Base-by-base conservation (phyloP, 92 coral and sea anemone species). In the Parazoanthus swiftii region DNA sequence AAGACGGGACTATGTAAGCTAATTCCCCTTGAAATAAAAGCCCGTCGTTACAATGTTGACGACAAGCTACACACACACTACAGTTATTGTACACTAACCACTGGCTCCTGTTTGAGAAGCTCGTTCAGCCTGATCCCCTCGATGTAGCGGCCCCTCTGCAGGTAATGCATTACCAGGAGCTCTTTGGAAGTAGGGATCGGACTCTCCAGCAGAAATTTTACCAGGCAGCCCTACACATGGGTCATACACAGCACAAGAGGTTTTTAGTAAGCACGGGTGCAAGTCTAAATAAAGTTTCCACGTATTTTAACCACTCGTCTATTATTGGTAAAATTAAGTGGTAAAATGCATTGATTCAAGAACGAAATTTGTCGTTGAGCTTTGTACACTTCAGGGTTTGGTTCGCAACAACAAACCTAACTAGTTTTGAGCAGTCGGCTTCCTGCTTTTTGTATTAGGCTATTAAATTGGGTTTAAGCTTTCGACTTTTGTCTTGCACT, bases 91-190 rank as follows among this genome's bases (percentile, higher is more conserved):
- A 29, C 26, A 85, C 92, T 66, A 71, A 96, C 98, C 94, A 81
- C 77, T 23, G 89, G 85, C 36, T 89, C 92, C 51, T 92, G 93
- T 79, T 95, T 96, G 59, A 95, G 92, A 51, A 59, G 77, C 83
- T 96, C 99, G 63, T 96, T 96, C 13, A 95, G 87, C 74, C 99
- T 91, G 86, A 96, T 94, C 9, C 97, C 99, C 73, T 97, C 96
- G 1, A 97, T 95, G 79, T 93, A 95, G 44, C 95, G 89, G 29
- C 98, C 98, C 74, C 92, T 88, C 81, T 97, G 99, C 36, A 97
- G 93, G 76, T 91, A 94, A 79, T 94, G 94, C 99, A 97, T 97
- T 21, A 97, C 98, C 9, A 97, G 93, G 9, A 97, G 93, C 82
- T 97, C 99, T 79, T 87, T 89, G 74, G 99, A 93, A 8, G 92